phyloP scores from a whole-genome alignment of 2,888 invertebrate species.

The Dolomedes plantarius region DNA sequence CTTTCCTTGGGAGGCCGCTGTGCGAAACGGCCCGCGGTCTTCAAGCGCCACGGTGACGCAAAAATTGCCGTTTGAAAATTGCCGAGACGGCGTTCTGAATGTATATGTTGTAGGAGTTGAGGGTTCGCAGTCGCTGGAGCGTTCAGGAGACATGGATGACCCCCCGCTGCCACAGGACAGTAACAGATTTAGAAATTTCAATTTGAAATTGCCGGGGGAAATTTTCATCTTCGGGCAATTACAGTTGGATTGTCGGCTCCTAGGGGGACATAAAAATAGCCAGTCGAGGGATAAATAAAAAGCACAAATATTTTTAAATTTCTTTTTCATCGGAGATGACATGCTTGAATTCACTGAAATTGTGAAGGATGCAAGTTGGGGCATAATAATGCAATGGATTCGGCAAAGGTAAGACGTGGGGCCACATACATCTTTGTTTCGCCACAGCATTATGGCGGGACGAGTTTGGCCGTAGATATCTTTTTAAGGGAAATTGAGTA shows the following conservation, averaged over 20 bases:
- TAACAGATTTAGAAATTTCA: background rate
- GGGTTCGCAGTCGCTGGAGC: background rate
- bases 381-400: no score
- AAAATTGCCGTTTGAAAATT: conserved; percentile 16
- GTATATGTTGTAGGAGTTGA: background rate
- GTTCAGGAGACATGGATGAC: background rate
- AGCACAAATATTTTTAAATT: background rate
- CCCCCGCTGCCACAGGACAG: background rate
- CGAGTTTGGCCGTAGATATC: no score
- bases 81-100: background rate
- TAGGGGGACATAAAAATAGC: background rate
- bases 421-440: no score
- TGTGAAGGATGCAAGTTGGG: no score
- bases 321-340: no score
- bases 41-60: background rate
- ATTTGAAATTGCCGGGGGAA: background rate
- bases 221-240: background rate
- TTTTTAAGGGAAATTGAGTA: no score
- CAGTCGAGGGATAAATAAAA: background rate
- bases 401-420: no score
- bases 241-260: no score
- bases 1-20: background rate
- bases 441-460: no score
- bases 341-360: no score
- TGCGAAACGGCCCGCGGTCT: background rate